These are phyloP conservation scores for Ahaetulla prasina DNA, from an alignment of 2,113 vertebrate genomes.

Conservation along the genomic window DNA sequence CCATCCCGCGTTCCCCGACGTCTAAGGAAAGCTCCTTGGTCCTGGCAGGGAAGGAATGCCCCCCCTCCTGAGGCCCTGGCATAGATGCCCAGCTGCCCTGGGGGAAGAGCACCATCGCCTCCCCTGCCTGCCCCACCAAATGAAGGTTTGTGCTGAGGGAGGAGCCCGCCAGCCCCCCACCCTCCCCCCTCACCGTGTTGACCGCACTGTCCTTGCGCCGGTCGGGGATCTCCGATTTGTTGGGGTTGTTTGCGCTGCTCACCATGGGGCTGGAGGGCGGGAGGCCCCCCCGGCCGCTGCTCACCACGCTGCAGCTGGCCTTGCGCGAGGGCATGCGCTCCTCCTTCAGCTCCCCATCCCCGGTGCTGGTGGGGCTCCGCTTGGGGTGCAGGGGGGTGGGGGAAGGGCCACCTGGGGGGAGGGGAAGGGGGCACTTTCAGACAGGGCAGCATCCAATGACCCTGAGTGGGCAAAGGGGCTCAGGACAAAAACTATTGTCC, in stretches of 20 bases:
- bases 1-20: accelerated
- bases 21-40: too few relatives aligned
- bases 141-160: too few relatives aligned
- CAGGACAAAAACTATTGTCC: neutral
- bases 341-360: conserved; percentile 78
- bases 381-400: conserved; percentile 77
- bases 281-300: conserved; percentile 75
- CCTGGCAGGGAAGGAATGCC: neutral
- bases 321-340: conserved; percentile 78
- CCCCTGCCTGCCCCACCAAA: neutral
- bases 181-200: conserved; percentile 69
- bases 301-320: conserved; percentile 76
- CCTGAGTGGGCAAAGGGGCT: neutral
- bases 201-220: conserved; percentile 79
- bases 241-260: conserved; percentile 91
- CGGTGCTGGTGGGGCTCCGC: conserved; percentile 81
- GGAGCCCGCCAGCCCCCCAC: too few relatives aligned
- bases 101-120: accelerated
- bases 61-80: neutral
- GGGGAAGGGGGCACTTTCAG: too few relatives aligned
- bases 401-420: conserved; percentile 79
- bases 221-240: conserved; percentile 90
- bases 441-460: too few relatives aligned
- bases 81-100: neutral
- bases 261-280: conserved; percentile 89